Conservation (phyloP, 23 tunicate genomes). For the Corella eumyota region DNA sequence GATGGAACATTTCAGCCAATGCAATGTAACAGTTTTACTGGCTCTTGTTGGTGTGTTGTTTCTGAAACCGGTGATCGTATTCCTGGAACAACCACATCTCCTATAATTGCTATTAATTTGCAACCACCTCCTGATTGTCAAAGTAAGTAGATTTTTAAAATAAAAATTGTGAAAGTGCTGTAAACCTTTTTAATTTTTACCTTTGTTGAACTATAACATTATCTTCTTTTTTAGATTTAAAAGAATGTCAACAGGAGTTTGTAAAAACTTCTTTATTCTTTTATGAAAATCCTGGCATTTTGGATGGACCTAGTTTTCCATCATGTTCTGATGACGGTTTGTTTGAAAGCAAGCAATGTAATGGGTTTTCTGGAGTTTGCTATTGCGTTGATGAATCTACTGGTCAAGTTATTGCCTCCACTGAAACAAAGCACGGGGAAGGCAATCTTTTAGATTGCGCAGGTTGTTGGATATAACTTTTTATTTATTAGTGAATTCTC, state of each 20-base stretch:
- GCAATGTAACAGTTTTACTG: slow-evolving; percentile 14
- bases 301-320: slow-evolving; percentile 31
- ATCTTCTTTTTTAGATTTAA: not conserved
- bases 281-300: slow-evolving; percentile 6
- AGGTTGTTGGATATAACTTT: no score
- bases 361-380: slow-evolving; percentile 11
- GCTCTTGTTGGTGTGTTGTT: slow-evolving; percentile 29
- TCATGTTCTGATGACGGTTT: slow-evolving; percentile 26
- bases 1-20: slow-evolving; percentile 9
- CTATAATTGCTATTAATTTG: not conserved
- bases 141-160: not conserved
- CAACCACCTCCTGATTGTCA: not conserved
- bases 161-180: not conserved
- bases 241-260: slow-evolving; percentile 4
- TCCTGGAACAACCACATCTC: not conserved
- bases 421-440: slow-evolving; percentile 11
- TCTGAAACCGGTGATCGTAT: slow-evolving; percentile 7
- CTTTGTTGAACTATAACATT: not conserved
- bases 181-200: no score
- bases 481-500: no score
- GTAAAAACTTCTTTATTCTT: not conserved
- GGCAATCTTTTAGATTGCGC: slow-evolving; percentile 24
- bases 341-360: slow-evolving; percentile 43
- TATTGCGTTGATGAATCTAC: slow-evolving; percentile 60
- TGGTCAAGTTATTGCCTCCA: slow-evolving; percentile 22